Evolutionary conservation across 2,113 vertebrate genomes (phyloP).

Genomic region (Colistium nudipinnis): DNA sequence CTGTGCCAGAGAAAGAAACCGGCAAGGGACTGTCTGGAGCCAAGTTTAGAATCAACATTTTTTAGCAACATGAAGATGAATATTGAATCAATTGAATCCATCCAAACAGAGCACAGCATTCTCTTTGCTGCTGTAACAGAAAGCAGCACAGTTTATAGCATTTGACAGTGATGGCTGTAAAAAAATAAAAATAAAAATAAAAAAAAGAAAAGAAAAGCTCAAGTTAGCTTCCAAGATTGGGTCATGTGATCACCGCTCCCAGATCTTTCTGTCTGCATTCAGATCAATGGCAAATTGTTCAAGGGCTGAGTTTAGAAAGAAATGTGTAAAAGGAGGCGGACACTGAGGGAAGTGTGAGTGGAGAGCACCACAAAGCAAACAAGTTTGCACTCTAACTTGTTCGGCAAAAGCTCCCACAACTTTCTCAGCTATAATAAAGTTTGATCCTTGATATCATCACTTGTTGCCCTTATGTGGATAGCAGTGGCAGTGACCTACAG

Average conservation of each 20-base stretch:
- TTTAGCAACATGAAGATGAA: conserved; percentile 14
- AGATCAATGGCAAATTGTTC: conserved; percentile 63
- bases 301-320: conserved; percentile 3
- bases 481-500: neutral
- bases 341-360: neutral
- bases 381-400: conserved; percentile 19
- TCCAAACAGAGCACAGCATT: conserved; percentile 27
- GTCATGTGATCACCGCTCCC: conserved; percentile 67
- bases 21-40: conserved; percentile 18
- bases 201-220: too few species aligned
- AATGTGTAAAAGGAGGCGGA: neutral
- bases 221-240: conserved; percentile 38
- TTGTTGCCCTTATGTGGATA: neutral
- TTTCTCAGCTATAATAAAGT: conserved; percentile 9
- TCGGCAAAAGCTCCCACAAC: conserved; percentile 15
- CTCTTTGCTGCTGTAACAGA: conserved; percentile 17
- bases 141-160: conserved; percentile 31
- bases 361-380: conserved; percentile 1
- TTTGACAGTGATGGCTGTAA: conserved; percentile 36
- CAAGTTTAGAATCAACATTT: conserved; percentile 11
- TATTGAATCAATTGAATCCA: conserved; percentile 39
- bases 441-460: neutral
- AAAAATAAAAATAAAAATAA: too few species aligned
- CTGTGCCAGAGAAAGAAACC: conserved; percentile 20
- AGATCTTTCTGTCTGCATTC: conserved; percentile 22